phyloP scores from a whole-genome alignment of 2,888 invertebrate species.

The Lepidocyrtoides sp. region DNA sequence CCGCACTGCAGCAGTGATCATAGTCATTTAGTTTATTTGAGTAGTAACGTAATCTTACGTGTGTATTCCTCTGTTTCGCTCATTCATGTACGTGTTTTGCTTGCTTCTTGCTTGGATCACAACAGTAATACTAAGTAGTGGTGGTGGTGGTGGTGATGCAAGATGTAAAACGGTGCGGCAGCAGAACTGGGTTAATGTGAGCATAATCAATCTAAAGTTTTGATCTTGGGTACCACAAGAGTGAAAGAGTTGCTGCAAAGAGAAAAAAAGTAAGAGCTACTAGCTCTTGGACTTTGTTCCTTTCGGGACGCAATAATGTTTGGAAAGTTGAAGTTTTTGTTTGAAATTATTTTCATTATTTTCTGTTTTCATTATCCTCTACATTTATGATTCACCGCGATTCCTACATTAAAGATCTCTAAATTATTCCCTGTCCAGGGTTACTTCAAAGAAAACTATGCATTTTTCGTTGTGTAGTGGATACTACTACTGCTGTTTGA shows the following conservation, averaged over 20 bases:
- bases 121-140: neutral
- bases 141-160: neutral
- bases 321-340: neutral
- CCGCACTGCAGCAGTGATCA: conserved; percentile 24
- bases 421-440: neutral
- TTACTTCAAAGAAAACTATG: conserved; percentile 8
- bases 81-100: conserved; percentile 32
- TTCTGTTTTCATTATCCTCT: neutral
- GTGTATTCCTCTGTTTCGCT: neutral
- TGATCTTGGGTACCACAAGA: neutral
- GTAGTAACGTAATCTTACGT: neutral
- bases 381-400: conserved; percentile 15
- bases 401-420: neutral
- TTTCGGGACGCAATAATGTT: neutral
- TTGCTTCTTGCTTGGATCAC: neutral
- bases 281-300: neutral
- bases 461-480: neutral
- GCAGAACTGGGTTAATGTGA: conserved; percentile 2
- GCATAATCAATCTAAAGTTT: neutral
- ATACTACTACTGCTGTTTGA: neutral
- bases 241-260: neutral
- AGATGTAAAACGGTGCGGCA: neutral
- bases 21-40: neutral
- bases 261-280: no score
- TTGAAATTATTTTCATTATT: neutral